These are phyloP conservation scores for Belgica antarctica DNA, from an alignment of 2,888 invertebrate species.

Conservation along the genomic window DNA sequence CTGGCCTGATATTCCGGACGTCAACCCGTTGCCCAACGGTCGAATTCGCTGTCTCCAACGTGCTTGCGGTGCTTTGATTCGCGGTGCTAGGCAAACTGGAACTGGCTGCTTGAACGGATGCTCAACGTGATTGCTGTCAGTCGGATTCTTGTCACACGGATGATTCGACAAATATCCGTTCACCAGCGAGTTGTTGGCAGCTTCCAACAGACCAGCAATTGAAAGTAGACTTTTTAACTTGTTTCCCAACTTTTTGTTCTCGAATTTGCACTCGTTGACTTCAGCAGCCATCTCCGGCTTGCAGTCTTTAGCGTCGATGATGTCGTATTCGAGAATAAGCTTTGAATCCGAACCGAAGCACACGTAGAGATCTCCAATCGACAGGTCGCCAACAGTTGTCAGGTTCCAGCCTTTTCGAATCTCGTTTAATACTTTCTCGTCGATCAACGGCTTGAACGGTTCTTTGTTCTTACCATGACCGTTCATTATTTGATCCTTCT, in stretches of 20 bases:
- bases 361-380: constrained; percentile 85
- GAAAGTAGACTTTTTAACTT: constrained; percentile 54
- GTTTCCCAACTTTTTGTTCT: constrained; percentile 47
- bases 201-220: constrained; percentile 54
- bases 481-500: not conserved
- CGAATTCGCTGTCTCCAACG: not conserved
- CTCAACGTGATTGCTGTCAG: constrained; percentile 44
- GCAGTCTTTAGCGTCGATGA: constrained; percentile 60
- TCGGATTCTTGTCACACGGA: constrained; percentile 50
- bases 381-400: constrained; percentile 72
- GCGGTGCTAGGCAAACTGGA: constrained; percentile 44
- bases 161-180: constrained; percentile 50
- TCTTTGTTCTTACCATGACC: not conserved
- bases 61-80: constrained; percentile 33
- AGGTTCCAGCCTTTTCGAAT: constrained; percentile 72
- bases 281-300: constrained; percentile 20
- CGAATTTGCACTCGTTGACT: constrained; percentile 5
- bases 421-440: constrained; percentile 52
- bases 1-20: not conserved
- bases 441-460: constrained; percentile 49
- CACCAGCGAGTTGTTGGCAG: constrained; percentile 46
- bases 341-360: constrained; percentile 74
- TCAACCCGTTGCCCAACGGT: not conserved
- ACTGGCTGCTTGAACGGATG: constrained; percentile 49
- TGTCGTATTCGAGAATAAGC: constrained; percentile 76